Evolutionary conservation across 2,113 vertebrate genomes (phyloP), one percentile per base, ranked within the genome.

Genomic region (Bubo blakistoni): DNA sequence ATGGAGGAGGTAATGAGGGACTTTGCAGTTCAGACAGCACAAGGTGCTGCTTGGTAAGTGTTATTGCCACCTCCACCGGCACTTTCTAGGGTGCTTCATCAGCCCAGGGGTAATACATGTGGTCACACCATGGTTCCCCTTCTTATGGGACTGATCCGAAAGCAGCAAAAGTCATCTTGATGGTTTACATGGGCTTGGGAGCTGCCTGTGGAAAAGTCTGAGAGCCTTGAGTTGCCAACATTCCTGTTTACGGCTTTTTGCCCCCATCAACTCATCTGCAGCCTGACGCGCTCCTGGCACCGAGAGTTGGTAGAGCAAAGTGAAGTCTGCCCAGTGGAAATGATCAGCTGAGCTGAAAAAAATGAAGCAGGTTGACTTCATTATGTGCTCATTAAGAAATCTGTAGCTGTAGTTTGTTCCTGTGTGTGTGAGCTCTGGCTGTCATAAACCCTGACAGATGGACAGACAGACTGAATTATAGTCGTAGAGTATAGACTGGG

Each of bases 381-480:
- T 95, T 90, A 94, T 80, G 72, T 71, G 93, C 90, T 95, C 96
- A 96, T 97, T 96, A 97, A 97, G 96, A 91, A 86, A 94, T 95
- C 74, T 92, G 63, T 95, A 86, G 59, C 95, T 83, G 82, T 85
- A 93, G 95, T 97, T 95, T 95, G 95, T 90, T 92, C 47, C 92
- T 51, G 69, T 91, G 91, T 82, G 97, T 93, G 95, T 94, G 95
- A 95, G 69, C 88, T 95, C 90, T 97, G 91, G 96, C 81, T 97
- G 94, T 97, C 96, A 96, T 93, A 96, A 97, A 97, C 83, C 90
- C 97, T 96, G 96, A 96, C 97, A 96, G 97, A 97, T 96, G 96
- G 78, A 96, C 90, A 97, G 97, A 97, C 97, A 97, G 95, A 94
- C 97, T 98, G 97, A 98, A 94, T 98, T 98, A 98, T 95, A 69